phyloP scores from a whole-genome alignment of 2,797 vertebrate species.

The Halcyon smyrnensis region DNA sequence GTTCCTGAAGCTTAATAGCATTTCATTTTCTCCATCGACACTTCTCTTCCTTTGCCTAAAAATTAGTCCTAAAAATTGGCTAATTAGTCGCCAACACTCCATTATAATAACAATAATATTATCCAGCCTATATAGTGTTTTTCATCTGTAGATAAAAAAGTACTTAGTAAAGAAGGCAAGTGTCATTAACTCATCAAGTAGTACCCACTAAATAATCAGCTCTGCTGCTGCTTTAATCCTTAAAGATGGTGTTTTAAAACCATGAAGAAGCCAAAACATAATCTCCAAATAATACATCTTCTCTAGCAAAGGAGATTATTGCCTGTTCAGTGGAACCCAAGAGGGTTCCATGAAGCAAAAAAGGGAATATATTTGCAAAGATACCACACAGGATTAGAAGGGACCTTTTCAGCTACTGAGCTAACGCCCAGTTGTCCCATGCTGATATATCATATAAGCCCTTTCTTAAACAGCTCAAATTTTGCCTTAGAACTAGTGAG shows the following conservation, averaged over 20 bases:
- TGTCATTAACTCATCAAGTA: slow-evolving; percentile 44
- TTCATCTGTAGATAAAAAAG: slow-evolving; percentile 57
- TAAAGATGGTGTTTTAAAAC: slow-evolving; percentile 53
- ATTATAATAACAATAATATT: slow-evolving; percentile 41
- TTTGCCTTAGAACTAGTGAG: not conserved
- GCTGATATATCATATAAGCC: slow-evolving; percentile 6
- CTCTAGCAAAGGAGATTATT: slow-evolving; percentile 48
- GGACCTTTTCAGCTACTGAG: slow-evolving; percentile 50
- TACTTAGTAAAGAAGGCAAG: slow-evolving; percentile 13
- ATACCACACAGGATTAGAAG: slow-evolving; percentile 11
- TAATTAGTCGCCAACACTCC: slow-evolving; percentile 29
- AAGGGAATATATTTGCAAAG: slow-evolving; percentile 39
- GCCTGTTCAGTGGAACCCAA: slow-evolving; percentile 13
- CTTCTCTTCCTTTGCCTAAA: not conserved
- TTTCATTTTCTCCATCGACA: not conserved
- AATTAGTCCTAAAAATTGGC: not conserved
- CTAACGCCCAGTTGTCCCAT: not conserved
- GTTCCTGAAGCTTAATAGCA: not conserved
- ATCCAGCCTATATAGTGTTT: not conserved
- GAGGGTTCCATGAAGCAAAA: slow-evolving; percentile 20
- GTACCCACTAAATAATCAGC: slow-evolving; percentile 32
- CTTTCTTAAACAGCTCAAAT: slow-evolving; percentile 29
- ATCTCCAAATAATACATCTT: slow-evolving; percentile 57
- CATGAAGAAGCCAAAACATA: slow-evolving; percentile 52
- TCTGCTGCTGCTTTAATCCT: slow-evolving; percentile 41